Evolutionary conservation across 2,888 invertebrate species (phyloP).

Genomic region (Brachypalpus laphriformis): DNA sequence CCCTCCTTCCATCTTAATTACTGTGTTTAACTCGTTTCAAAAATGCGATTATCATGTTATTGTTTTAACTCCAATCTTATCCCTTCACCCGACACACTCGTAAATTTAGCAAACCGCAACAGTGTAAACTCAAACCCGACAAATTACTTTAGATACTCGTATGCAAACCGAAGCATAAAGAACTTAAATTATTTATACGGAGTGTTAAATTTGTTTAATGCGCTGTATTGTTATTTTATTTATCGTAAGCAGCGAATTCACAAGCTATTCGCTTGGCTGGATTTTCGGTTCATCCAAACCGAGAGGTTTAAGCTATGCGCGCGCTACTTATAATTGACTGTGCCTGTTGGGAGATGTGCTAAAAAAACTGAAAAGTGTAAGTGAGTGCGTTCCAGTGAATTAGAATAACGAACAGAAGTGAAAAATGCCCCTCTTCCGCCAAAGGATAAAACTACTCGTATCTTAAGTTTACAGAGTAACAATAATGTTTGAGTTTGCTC

Average conservation of each 20-base stretch:
- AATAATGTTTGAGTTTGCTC: constrained; percentile 3
- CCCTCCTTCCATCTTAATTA: background rate
- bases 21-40: background rate
- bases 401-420: constrained; percentile 2
- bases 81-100: constrained; percentile 16
- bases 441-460: background rate
- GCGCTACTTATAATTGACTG: constrained; percentile 41
- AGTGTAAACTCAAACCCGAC: background rate
- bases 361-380: constrained; percentile 30
- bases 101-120: constrained; percentile 1
- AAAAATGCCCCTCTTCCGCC: constrained; percentile 3
- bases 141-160: constrained; percentile 24
- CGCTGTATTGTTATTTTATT: constrained; percentile 3
- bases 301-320: constrained; percentile 25
- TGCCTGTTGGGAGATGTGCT: background rate
- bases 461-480: background rate
- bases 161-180: constrained; percentile 27
- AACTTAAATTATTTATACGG: constrained; percentile 20
- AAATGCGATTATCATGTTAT: background rate
- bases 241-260: constrained; percentile 1
- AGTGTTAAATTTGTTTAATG: constrained; percentile 49
- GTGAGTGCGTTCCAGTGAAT: constrained; percentile 40
- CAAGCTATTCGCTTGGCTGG: constrained; percentile 42
- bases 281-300: constrained; percentile 40
- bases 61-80: background rate